phyloP scores from a whole-genome alignment of 1,140 invertebrate species.

The Ditylenchus dipsaci region DNA sequence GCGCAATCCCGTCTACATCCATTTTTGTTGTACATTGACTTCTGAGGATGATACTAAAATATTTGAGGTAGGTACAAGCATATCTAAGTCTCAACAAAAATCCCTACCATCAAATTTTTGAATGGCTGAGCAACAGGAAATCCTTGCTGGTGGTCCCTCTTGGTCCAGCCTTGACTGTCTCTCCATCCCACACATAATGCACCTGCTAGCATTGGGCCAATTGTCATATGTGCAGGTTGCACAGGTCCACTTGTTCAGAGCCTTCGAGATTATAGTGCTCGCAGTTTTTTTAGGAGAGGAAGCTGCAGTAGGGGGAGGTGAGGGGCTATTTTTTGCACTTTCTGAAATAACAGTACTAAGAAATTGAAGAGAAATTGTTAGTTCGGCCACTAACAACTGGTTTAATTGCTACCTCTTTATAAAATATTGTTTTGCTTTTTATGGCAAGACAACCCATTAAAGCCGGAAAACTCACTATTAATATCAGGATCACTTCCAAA shows the following conservation, averaged over 20 bases:
- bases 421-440: too few relatives aligned
- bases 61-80: too few relatives aligned
- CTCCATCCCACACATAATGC: conserved; percentile 22
- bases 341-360: too few relatives aligned
- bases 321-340: too few relatives aligned
- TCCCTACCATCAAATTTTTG: too few relatives aligned
- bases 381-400: background rate
- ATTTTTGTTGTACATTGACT: background rate
- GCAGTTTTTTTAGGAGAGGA: background rate
- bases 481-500: conserved; percentile 3
- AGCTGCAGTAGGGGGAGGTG: background rate
- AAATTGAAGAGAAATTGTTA: background rate
- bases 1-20: background rate
- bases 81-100: too few relatives aligned
- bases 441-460: too few relatives aligned
- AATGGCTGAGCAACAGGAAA: too few relatives aligned
- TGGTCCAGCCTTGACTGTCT: background rate
- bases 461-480: conserved; percentile 4
- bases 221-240: conserved; percentile 21
- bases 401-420: background rate
- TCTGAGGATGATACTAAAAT: too few relatives aligned
- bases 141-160: background rate
- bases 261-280: background rate
- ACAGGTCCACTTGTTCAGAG: conserved; percentile 26
- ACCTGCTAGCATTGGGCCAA: conserved; percentile 24